Percentiles rank a stretch among this genome's conserved stretches.
Evolutionary conservation across 2,888 invertebrate species (phyloP).

Genomic region (Drosophila nigricruria): DNA sequence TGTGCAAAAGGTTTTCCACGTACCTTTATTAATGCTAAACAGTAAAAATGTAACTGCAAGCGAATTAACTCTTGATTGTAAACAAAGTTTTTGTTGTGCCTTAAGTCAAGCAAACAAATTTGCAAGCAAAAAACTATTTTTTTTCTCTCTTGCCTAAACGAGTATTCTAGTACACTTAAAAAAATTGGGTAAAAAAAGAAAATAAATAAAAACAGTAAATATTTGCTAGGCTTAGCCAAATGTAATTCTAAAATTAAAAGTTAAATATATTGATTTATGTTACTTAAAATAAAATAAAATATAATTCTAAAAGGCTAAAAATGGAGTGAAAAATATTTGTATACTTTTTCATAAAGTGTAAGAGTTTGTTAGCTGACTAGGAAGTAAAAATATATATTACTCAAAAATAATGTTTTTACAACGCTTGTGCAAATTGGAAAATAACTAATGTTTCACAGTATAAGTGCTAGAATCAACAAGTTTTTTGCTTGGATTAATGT

Average conservation of each 20-base stretch:
- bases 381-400: background rate
- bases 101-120: slow-evolving; percentile 7
- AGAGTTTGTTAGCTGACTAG: background rate
- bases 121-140: slow-evolving; percentile 2
- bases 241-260: background rate
- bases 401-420: background rate
- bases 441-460: too few relatives aligned
- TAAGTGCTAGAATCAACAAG: background rate
- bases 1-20: slow-evolving; percentile 6
- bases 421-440: too few relatives aligned
- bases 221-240: background rate
- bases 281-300: background rate
- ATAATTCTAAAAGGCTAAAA: background rate
- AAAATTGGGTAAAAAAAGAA: background rate
- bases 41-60: slow-evolving; percentile 11
- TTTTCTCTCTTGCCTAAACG: slow-evolving; percentile 7
- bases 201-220: too few relatives aligned
- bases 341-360: background rate
- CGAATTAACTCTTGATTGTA: slow-evolving; percentile 5
- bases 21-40: slow-evolving; percentile 12
- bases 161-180: slow-evolving; percentile 23
- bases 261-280: slow-evolving; percentile 1
- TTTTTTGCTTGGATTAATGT: background rate
- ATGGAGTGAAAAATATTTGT: background rate
- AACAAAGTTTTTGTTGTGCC: background rate